Conservation (phyloP, 1,140 invertebrate genomes). For the Meloidogyne hapla region DNA sequence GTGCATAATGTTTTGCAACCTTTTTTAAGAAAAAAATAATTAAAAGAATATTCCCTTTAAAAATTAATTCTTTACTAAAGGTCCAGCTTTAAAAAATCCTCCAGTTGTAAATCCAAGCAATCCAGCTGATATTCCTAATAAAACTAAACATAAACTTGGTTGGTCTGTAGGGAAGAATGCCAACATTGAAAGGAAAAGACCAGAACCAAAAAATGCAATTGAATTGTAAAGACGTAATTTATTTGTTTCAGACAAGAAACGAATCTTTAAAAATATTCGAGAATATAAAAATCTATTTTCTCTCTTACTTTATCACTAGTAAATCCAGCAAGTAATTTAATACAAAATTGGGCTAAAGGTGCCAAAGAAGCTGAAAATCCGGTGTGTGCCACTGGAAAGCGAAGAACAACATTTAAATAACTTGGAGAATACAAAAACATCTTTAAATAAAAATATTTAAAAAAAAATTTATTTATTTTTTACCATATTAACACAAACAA, state of each 20-base stretch:
- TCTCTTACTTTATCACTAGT: conserved; percentile 48
- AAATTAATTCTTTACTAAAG: neutral
- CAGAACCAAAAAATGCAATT: conserved; percentile 55
- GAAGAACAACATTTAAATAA: conserved; percentile 53
- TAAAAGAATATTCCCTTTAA: conserved; percentile 1
- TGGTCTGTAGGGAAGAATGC: conserved; percentile 53
- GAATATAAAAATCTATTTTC: neutral
- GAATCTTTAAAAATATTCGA: conserved; percentile 23
- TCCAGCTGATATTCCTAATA: conserved; percentile 55
- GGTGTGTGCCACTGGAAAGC: conserved; percentile 53
- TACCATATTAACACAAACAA: conserved; percentile 22
- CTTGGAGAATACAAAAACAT: conserved; percentile 61
- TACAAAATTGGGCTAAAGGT: conserved; percentile 56
- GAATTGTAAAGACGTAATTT: conserved; percentile 61
- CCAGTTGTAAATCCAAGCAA: conserved; percentile 55
- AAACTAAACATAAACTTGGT: conserved; percentile 45
- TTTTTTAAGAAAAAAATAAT: conserved; percentile 31
- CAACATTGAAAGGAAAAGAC: conserved; percentile 48
- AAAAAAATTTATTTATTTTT: neutral
- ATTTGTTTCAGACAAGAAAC: conserved; percentile 57
- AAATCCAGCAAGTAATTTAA: conserved; percentile 54
- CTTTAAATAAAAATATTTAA: conserved; percentile 18
- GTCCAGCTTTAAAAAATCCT: conserved; percentile 63
- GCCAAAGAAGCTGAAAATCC: conserved; percentile 60
- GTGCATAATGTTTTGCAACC: conserved; percentile 60